Percentiles rank a stretch among this genome's conserved stretches.
These are phyloP conservation scores for Chondrilla cf. caribensis DNA, from an alignment of 37 sponge, comb jelly and placozoan species.

Conservation along the genomic window DNA sequence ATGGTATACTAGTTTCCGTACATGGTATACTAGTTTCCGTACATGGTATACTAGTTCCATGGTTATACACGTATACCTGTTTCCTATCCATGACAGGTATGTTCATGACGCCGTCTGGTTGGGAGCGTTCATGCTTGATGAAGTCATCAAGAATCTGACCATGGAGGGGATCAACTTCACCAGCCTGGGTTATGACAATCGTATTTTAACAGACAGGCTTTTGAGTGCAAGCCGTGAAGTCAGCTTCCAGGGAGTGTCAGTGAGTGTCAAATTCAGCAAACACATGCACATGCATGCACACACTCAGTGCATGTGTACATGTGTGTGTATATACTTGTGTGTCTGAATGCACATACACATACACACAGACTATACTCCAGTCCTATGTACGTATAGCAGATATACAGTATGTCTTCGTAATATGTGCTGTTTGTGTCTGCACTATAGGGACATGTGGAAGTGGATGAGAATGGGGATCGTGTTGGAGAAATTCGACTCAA, in stretches of 20 bases:
- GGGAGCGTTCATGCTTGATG: constrained; percentile 45
- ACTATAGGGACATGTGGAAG: neutral
- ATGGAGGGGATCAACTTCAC: neutral
- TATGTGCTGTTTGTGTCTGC: neutral
- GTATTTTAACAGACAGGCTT: constrained; percentile 20
- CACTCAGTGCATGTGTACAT: too few relatives aligned
- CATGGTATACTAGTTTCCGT: too few relatives aligned
- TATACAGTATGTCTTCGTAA: neutral
- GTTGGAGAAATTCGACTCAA: neutral
- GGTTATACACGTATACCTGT: too few relatives aligned
- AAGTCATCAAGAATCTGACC: neutral
- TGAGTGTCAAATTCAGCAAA: constrained; percentile 22
- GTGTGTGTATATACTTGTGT: too few relatives aligned
- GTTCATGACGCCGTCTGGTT: constrained; percentile 56
- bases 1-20: too few relatives aligned
- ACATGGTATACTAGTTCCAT: too few relatives aligned
- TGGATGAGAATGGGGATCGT: constrained; percentile 15
- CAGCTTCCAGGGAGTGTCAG: constrained; percentile 46
- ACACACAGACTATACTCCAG: too few relatives aligned
- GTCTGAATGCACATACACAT: too few relatives aligned
- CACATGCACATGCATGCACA: too few relatives aligned
- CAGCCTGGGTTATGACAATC: constrained; percentile 21
- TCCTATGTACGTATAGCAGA: too few relatives aligned
- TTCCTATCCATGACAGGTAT: too few relatives aligned
- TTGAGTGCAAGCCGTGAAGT: neutral